phyloP scores from a whole-genome alignment of 2,888 invertebrate species.

The Thymelicus acteon region DNA sequence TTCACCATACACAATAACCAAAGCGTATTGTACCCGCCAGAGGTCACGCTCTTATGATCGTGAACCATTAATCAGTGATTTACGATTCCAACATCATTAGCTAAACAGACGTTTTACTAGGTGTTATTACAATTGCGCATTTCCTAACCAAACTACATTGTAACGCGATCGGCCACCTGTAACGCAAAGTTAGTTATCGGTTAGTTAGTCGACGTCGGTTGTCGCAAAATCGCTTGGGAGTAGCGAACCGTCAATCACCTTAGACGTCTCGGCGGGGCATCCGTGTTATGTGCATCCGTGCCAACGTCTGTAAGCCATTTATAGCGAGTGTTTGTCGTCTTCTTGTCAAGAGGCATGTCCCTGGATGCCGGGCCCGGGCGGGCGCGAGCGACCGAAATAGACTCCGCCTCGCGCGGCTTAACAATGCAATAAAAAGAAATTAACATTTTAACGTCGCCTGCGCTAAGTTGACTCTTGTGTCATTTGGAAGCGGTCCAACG shows the following conservation, averaged over 20 bases:
- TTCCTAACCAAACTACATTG: constrained; percentile 53
- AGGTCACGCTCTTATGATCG: constrained; percentile 76
- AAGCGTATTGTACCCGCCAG: constrained; percentile 57
- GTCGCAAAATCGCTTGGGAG: constrained; percentile 31
- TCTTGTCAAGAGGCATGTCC: constrained; percentile 76
- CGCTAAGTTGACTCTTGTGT: constrained; percentile 82
- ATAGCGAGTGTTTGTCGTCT: constrained; percentile 79
- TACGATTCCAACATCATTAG: constrained; percentile 51
- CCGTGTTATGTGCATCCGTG: constrained; percentile 50
- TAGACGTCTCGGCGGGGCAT: constrained; percentile 32
- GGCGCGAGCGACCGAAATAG: constrained; percentile 80
- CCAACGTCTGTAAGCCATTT: constrained; percentile 76
- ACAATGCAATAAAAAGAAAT: constrained; percentile 85
- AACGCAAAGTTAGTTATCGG: constrained; percentile 42
- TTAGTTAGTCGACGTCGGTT: constrained; percentile 42
- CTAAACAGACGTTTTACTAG: constrained; percentile 42
- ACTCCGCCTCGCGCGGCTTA: constrained; percentile 76
- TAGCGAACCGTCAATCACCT: constrained; percentile 30
- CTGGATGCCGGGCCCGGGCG: constrained; percentile 78
- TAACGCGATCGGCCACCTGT: constrained; percentile 46
- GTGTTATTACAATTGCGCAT: constrained; percentile 62
- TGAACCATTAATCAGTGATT: constrained; percentile 69
- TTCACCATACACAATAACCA: constrained; percentile 76
- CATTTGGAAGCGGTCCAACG: constrained; percentile 81
- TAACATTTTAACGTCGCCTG: constrained; percentile 77